Conservation (phyloP, 2,888 invertebrate genomes). For the Platypus cylindrus region DNA sequence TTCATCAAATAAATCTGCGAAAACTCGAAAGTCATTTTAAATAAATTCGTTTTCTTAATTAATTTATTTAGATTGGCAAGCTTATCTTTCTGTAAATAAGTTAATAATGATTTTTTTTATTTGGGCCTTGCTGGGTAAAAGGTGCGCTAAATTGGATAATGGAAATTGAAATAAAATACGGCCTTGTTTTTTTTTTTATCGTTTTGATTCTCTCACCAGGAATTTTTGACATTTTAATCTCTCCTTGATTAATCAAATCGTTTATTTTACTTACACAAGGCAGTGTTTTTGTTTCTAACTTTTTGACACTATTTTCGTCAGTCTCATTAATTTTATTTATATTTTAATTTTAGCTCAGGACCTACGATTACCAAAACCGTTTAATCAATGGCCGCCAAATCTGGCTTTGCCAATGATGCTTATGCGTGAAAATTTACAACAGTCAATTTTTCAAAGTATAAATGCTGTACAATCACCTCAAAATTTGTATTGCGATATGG, state of each 20-base stretch:
- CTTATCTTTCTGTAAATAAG: too few relatives aligned
- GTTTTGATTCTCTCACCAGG: too few relatives aligned
- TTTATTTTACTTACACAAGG: not conserved
- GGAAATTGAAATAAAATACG: too few relatives aligned
- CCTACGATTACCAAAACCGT: constrained; percentile 43
- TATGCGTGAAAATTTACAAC: constrained; percentile 40
- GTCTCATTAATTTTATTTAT: not conserved
- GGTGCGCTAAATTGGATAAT: too few relatives aligned
- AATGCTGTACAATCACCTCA: constrained; percentile 13
- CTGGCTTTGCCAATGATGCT: constrained; percentile 57
- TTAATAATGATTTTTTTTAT: too few relatives aligned
- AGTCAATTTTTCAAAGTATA: constrained; percentile 29
- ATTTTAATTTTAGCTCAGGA: constrained; percentile 54
- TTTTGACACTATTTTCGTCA: not conserved
- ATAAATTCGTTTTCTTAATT: too few relatives aligned
- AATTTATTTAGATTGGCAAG: too few relatives aligned
- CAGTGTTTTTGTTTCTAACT: not conserved
- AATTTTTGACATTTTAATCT: too few relatives aligned
- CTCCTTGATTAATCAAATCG: too few relatives aligned
- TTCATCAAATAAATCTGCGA: too few relatives aligned
- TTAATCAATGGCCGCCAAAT: constrained; percentile 63
- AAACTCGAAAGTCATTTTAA: too few relatives aligned
- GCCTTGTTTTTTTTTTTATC: too few relatives aligned
- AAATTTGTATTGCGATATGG: constrained; percentile 15
- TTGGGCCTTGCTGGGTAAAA: constrained; percentile 4